Evolutionary conservation across 2,888 invertebrate genomes (phyloP).

Genomic region (Hydriomena furcata): DNA sequence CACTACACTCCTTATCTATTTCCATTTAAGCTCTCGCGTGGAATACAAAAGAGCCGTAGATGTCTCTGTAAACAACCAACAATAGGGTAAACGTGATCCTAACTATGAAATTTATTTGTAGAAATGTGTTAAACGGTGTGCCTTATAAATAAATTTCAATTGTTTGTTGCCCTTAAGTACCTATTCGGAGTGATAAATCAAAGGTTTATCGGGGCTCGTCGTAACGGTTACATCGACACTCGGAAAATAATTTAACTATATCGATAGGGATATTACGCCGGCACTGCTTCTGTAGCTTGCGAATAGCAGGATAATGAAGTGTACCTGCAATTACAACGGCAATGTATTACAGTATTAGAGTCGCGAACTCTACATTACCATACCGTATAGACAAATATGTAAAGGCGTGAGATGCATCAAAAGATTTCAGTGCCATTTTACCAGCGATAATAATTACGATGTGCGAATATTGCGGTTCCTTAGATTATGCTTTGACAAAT

Average conservation of each 20-base stretch:
- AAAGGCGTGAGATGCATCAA: slow-evolving; percentile 35
- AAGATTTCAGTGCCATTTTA: slow-evolving; percentile 78
- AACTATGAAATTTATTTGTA: slow-evolving; percentile 76
- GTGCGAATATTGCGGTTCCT: slow-evolving; percentile 82
- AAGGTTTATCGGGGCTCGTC: slow-evolving; percentile 67
- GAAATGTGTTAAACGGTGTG: slow-evolving; percentile 60
- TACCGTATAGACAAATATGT: slow-evolving; percentile 29
- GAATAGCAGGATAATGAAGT: slow-evolving; percentile 14
- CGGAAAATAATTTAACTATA: slow-evolving; percentile 71
- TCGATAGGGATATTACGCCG: slow-evolving; percentile 62
- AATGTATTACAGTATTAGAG: slow-evolving; percentile 21
- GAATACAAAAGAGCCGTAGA: slow-evolving; percentile 66
- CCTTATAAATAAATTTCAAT: slow-evolving; percentile 80
- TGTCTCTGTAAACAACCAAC: slow-evolving; percentile 58
- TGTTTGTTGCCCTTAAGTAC: slow-evolving; percentile 77
- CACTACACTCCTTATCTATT: slow-evolving; percentile 35
- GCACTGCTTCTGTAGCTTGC: slow-evolving; percentile 33
- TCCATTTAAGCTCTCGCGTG: slow-evolving; percentile 53
- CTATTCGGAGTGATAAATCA: slow-evolving; percentile 77
- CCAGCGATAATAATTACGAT: slow-evolving; percentile 82
- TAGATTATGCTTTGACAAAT: slow-evolving; percentile 84
- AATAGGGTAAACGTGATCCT: slow-evolving; percentile 69
- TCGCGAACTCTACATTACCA: slow-evolving; percentile 24
- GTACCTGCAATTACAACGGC: slow-evolving; percentile 28
- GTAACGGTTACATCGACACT: slow-evolving; percentile 69